Conservation (phyloP, 2,113 vertebrate genomes). For the Capra hircus region DNA sequence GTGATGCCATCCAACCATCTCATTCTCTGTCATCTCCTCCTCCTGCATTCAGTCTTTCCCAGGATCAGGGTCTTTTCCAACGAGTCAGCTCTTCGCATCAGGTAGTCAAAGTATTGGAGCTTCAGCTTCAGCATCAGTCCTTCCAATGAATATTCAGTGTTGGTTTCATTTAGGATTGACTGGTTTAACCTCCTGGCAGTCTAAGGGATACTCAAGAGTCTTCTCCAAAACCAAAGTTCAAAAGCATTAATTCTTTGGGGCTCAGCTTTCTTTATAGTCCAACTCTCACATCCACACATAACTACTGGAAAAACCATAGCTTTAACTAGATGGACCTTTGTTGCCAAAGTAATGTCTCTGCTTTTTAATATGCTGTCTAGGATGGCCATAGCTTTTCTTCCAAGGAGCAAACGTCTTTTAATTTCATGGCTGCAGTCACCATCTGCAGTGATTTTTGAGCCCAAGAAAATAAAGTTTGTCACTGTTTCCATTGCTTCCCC, state of each 20-base stretch:
- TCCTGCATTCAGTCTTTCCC: background rate
- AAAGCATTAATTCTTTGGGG: background rate
- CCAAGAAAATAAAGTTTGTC: background rate
- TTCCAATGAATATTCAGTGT: background rate
- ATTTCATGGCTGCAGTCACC: background rate
- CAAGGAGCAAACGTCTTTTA: fast-evolving
- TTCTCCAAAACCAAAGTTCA: background rate
- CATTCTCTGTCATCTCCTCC: background rate
- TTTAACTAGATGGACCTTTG: background rate
- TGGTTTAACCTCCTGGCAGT: background rate
- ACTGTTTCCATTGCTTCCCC: background rate
- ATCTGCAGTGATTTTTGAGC: background rate
- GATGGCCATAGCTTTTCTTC: background rate
- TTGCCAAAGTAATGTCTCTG: background rate
- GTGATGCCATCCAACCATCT: background rate
- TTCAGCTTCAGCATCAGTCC: background rate
- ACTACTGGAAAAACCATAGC: background rate
- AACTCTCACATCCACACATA: background rate
- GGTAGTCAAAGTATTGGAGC: background rate
- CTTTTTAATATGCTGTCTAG: background rate
- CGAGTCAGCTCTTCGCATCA: background rate
- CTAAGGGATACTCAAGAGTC: background rate
- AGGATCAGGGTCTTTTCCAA: background rate
- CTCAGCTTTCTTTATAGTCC: background rate
- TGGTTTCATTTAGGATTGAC: background rate